Evolutionary conservation across 2,797 vertebrate species (phyloP).

Genomic region (Ambastaia sidthimunki): DNA sequence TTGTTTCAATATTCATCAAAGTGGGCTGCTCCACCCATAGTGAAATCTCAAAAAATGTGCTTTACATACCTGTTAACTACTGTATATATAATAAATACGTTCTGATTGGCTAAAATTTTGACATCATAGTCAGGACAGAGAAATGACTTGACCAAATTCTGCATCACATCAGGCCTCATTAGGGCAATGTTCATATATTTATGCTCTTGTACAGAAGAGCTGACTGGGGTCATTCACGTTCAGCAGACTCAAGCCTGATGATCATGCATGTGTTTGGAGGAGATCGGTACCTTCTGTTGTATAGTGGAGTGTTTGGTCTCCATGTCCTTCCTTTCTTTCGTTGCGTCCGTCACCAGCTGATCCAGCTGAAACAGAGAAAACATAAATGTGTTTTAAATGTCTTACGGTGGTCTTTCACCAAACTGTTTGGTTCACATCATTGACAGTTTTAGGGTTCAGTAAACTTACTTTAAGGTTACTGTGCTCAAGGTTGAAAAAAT

Average conservation of each 20-base stretch:
- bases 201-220: no score
- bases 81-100: background rate
- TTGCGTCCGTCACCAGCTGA: slow-evolving; percentile 91
- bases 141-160: no score
- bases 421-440: background rate
- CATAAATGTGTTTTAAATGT: background rate
- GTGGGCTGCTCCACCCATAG: background rate
- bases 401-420: background rate
- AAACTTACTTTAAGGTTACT: background rate
- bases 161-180: background rate
- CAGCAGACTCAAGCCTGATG: slow-evolving; percentile 39
- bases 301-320: slow-evolving; percentile 98
- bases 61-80: background rate
- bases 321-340: slow-evolving; percentile 96
- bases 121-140: no score
- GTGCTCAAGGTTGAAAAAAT: background rate
- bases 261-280: background rate
- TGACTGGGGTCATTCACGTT: background rate
- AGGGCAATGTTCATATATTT: background rate
- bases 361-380: slow-evolving; percentile 86
- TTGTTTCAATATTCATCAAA: background rate
- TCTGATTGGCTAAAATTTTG: background rate
- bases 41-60: background rate
- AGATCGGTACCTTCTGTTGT: slow-evolving; percentile 90
- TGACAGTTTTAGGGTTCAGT: background rate